Evolutionary conservation across 2,797 vertebrate species (phyloP).

Genomic region (Tadarida brasiliensis): DNA sequence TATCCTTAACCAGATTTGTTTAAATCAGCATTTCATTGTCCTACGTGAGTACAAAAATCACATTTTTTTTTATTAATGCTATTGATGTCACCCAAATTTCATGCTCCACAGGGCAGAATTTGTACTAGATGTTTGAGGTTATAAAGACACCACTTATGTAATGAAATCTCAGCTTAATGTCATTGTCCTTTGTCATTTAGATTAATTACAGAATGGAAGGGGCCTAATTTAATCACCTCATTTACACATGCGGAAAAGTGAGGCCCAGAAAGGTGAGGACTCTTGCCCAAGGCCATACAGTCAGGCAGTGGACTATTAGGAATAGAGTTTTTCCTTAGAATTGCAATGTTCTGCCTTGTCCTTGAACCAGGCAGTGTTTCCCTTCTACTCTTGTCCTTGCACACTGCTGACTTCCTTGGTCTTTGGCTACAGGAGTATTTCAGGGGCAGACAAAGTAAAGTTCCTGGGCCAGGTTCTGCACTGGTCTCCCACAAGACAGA

Average conservation of each 20-base stretch:
- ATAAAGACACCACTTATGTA: background rate
- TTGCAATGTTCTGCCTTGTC: background rate
- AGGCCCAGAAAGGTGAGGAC: background rate
- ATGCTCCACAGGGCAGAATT: background rate
- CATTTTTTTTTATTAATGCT: background rate
- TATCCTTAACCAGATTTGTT: background rate
- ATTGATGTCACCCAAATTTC: background rate
- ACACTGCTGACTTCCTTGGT: background rate
- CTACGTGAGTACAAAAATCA: background rate
- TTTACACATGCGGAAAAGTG: background rate
- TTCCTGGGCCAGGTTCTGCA: background rate
- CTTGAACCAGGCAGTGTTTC: background rate
- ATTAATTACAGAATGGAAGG: background rate
- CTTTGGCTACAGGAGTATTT: background rate
- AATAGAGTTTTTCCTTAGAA: background rate
- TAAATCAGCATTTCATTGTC: slow-evolving; percentile 4
- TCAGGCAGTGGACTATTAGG: background rate
- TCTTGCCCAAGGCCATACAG: background rate
- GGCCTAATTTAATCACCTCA: slow-evolving; percentile 30
- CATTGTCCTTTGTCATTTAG: background rate
- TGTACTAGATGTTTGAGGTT: background rate
- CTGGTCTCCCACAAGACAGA: background rate
- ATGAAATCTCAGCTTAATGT: slow-evolving; percentile 5
- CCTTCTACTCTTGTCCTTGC: background rate
- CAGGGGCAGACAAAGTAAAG: background rate